phyloP scores from a whole-genome alignment of 2,797 vertebrate genomes.

The Lagorchestes hirsutus region DNA sequence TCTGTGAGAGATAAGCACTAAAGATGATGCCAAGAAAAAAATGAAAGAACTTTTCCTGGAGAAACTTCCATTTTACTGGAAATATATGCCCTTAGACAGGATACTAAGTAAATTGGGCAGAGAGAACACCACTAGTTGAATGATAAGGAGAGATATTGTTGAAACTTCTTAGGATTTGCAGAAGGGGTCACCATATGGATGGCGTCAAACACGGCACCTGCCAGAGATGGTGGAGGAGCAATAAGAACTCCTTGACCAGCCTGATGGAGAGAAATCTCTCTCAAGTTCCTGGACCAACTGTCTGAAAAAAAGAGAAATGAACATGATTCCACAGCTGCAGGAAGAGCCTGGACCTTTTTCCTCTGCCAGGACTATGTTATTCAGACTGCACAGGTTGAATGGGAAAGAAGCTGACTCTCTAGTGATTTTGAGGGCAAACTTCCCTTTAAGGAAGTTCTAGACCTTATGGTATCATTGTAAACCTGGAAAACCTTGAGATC shows the following conservation, averaged over 20 bases:
- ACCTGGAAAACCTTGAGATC: neutral
- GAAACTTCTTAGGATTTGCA: neutral
- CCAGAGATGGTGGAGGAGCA: neutral
- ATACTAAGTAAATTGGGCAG: neutral
- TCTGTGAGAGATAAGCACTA: neutral
- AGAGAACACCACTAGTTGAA: neutral
- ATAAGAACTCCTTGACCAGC: neutral
- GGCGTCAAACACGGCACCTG: neutral
- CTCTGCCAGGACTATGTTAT: neutral
- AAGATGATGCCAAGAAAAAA: neutral
- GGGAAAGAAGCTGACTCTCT: neutral
- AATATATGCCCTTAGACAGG: neutral
- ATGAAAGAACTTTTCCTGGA: neutral
- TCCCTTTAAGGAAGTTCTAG: neutral
- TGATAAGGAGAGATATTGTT: neutral
- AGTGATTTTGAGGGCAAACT: neutral
- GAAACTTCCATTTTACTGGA: neutral
- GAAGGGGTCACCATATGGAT: neutral
- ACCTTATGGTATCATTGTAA: neutral
- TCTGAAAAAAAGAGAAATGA: neutral
- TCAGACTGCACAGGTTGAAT: neutral
- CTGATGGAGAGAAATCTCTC: neutral
- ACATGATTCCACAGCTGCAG: neutral
- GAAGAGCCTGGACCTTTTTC: neutral
- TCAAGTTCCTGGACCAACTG: neutral